A percentile compares a stretch with the other conserved stretches of the same genome.
These are phyloP conservation scores for Calidris pygmaea DNA, from an alignment of 2,113 vertebrate species.

Conservation along the genomic window DNA sequence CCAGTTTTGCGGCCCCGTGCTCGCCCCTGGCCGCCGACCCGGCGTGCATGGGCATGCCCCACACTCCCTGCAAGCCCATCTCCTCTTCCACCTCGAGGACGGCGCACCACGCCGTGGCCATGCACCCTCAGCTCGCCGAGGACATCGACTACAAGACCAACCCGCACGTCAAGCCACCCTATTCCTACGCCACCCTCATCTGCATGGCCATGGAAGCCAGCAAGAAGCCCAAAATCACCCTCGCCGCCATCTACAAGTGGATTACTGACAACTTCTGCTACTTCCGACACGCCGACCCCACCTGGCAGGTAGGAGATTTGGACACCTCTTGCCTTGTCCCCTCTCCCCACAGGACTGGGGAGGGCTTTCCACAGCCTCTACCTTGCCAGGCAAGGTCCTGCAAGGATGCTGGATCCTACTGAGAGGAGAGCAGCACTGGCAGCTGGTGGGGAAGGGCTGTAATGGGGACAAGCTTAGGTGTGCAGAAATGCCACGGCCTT, in stretches of 20 bases:
- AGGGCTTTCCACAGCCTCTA: neutral
- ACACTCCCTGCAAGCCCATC: conserved; percentile 88
- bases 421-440: rapidly evolving
- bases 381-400: no score
- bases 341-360: neutral
- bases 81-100: conserved; percentile 82
- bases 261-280: conserved; percentile 98
- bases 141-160: conserved; percentile 92
- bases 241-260: conserved; percentile 95
- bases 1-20: conserved; percentile 78
- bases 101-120: conserved; percentile 62
- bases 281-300: conserved; percentile 91
- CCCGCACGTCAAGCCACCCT: conserved; percentile 87
- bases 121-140: conserved; percentile 80
- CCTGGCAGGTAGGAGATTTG: conserved; percentile 87
- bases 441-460: neutral
- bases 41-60: conserved; percentile 84
- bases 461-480: neutral
- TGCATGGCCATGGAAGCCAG: conserved; percentile 97
- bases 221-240: conserved; percentile 89
- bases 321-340: neutral
- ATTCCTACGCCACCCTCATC: conserved; percentile 93
- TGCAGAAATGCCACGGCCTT: rapidly evolving
- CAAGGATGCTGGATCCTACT: neutral
- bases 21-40: conserved; percentile 90